phyloP scores from a whole-genome alignment of 2,888 invertebrate genomes.

The Lasioglossum malachurum region DNA sequence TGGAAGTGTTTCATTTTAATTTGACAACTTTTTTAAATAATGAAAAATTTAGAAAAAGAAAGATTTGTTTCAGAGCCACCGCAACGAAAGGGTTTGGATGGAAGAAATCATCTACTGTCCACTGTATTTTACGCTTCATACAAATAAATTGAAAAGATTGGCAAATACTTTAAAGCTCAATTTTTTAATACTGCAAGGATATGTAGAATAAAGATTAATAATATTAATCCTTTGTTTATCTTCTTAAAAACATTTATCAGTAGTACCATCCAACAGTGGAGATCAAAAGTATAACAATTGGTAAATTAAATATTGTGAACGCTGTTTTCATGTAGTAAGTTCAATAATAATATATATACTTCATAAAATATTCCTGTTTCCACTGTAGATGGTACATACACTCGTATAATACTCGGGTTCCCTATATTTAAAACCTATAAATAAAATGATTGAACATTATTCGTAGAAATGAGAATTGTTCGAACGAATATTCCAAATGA shows the following conservation, averaged over 20 bases:
- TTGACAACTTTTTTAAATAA: slow-evolving; percentile 17
- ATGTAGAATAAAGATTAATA: slow-evolving; percentile 3
- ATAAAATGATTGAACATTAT: background rate
- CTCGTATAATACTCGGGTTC: slow-evolving; percentile 3
- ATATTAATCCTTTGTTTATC: slow-evolving; percentile 11
- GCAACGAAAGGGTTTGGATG: slow-evolving; percentile 51
- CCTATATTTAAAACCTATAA: background rate
- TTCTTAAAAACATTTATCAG: background rate
- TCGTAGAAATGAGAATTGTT: background rate
- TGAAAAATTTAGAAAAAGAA: slow-evolving; percentile 18
- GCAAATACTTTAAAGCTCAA: slow-evolving; percentile 33
- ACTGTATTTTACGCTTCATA: slow-evolving; percentile 55
- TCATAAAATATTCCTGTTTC: background rate
- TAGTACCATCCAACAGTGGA: slow-evolving; percentile 17
- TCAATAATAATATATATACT: background rate
- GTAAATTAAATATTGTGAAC: no score
- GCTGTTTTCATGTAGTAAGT: background rate
- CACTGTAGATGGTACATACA: background rate
- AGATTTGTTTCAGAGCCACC: slow-evolving; percentile 55
- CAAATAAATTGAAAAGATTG: slow-evolving; percentile 50
- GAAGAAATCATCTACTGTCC: slow-evolving; percentile 40
- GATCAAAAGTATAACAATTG: background rate
- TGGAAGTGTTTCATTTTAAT: slow-evolving; percentile 35
- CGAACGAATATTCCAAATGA: background rate
- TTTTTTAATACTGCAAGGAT: slow-evolving; percentile 26